Evolutionary conservation across 2,797 vertebrate species (phyloP), one percentile per base, ranked within the genome.

Genomic region (Limosa lapponica): DNA sequence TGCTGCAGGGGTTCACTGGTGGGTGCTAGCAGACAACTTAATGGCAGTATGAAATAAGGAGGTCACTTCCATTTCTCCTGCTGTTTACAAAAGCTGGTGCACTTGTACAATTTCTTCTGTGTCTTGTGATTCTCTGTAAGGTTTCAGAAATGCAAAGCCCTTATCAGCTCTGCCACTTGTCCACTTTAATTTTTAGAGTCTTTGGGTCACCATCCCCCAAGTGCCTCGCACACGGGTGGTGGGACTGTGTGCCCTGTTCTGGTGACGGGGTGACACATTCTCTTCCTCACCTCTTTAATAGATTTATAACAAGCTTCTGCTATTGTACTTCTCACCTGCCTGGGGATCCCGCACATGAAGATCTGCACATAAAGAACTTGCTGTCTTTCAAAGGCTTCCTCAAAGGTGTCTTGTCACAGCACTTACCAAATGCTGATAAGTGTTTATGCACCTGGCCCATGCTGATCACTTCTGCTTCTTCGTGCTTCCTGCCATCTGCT

Each of bases 401-500:
- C 55, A 66, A 72, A 64, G 41, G 19, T 81, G n/a, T 65, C 30
- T 82, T 95, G 41, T 43, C 55, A 75, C 28, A 75, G 67, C 3
- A 8, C 7, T 54, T 70, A 48, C 17, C n/a, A 85, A 93, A 59
- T 44, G 27, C 51, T 72, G 2, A 1, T 48, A 70, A 81, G 61
- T 43, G 79, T 37, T 74, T 41, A 12, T 49, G 88, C 55, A 75
- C 73, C 77, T 36, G 6, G 65, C n/a, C 77, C 8, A 0, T 77
- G 74, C 69, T 59, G 72, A 69, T 91, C 52, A 39, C 41, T 90
- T 82, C 57, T 81, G 72, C 66, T 83, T 82, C 75, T 81, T 89
- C 64, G 4, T 69, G 39, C 79, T 94, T 96, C 72, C 80, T 91
- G 87, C 91, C 85, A 81, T 90, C 92, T 94, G 87, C 82, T 74